Conservation (phyloP, 2,888 invertebrate genomes). For the Busseola fusca region DNA sequence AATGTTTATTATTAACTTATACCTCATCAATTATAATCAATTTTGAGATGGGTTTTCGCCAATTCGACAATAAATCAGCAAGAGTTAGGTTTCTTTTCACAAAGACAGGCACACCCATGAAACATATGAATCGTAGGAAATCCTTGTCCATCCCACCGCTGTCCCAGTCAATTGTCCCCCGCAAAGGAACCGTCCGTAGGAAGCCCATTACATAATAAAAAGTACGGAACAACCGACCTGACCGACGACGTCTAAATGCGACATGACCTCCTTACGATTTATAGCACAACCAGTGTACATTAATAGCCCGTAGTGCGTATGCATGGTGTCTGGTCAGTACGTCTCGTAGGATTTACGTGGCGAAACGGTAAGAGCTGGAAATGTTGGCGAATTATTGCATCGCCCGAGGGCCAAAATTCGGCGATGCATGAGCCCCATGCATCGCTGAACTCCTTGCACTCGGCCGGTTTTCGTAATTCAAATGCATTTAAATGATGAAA, state of each 20-base stretch:
- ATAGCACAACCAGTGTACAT: conserved; percentile 28
- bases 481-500: too few relatives aligned
- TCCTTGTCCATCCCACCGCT: conserved; percentile 37
- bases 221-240: conserved; percentile 51
- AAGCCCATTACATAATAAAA: conserved; percentile 58
- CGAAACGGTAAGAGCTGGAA: not conserved
- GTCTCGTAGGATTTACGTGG: not conserved
- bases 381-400: not conserved
- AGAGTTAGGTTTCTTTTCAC: too few relatives aligned
- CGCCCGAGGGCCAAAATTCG: not conserved
- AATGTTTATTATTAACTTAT: too few relatives aligned
- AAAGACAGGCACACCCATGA: not conserved
- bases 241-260: conserved; percentile 46
- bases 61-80: too few relatives aligned
- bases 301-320: conserved; percentile 31
- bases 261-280: conserved; percentile 54
- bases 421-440: not conserved
- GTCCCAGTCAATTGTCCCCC: conserved; percentile 39
- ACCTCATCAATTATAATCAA: too few relatives aligned
- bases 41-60: too few relatives aligned
- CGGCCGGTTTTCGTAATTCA: too few relatives aligned
- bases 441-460: not conserved
- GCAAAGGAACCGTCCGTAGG: conserved; percentile 51
- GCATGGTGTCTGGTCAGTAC: conserved; percentile 5
- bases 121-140: conserved; percentile 13